These are phyloP conservation scores for Silurus asotus DNA, from an alignment of 2,113 vertebrate genomes.

Conservation along the genomic window DNA sequence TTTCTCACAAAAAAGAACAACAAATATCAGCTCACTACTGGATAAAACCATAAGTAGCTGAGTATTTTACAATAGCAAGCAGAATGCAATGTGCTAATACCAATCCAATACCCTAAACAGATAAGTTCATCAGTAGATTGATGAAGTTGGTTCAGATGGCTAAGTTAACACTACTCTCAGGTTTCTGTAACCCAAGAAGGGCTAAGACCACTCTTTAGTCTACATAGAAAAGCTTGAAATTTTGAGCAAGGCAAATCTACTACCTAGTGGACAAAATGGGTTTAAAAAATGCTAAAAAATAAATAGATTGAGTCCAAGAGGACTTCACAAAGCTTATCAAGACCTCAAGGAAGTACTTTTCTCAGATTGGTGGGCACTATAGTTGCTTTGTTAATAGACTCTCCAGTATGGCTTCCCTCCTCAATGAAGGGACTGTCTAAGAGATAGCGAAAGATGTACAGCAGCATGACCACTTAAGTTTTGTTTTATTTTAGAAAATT, in stretches of 20 bases:
- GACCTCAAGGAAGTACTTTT: neutral
- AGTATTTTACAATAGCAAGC: neutral
- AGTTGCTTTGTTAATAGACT: neutral
- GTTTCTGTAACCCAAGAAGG: neutral
- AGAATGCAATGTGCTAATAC: neutral
- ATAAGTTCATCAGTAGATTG: neutral
- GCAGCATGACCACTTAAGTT: neutral
- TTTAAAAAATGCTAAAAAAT: neutral
- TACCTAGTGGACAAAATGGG: neutral
- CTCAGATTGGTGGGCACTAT: neutral
- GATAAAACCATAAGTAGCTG: neutral
- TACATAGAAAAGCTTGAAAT: neutral
- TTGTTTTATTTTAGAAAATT: no score
- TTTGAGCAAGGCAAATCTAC: neutral
- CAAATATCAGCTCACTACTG: slow-evolving; percentile 14
- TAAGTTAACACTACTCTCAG: neutral
- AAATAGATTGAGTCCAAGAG: neutral
- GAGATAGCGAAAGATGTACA: neutral
- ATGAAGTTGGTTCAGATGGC: neutral
- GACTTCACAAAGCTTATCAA: neutral
- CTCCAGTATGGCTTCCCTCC: neutral
- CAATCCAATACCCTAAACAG: neutral
- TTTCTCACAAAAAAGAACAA: slow-evolving; percentile 7
- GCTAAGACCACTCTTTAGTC: neutral
- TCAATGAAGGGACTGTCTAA: neutral